These are phyloP conservation scores for Molossus alvarezi DNA, from an alignment of 2,797 vertebrate genomes.

Conservation along the genomic window DNA sequence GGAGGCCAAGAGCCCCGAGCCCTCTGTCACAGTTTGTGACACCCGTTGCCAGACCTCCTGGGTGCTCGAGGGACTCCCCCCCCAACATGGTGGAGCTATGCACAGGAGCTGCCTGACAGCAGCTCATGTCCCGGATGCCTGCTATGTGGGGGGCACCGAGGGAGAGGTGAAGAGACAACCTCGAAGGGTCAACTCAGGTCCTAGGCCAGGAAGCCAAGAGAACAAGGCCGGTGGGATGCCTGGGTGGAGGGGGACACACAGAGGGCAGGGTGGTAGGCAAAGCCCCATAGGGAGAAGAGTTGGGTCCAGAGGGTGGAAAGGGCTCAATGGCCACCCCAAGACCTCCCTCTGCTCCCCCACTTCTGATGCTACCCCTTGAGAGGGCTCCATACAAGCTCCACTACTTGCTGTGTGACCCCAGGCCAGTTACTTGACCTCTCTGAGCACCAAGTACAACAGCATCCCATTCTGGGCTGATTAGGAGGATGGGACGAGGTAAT, in stretches of 20 bases:
- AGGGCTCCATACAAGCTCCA: not conserved
- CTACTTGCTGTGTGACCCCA: not conserved
- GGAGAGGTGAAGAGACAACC: not conserved
- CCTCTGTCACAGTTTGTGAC: not conserved
- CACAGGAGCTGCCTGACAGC: not conserved
- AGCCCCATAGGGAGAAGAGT: not conserved
- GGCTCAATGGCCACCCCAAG: not conserved
- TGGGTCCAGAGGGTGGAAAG: too few species aligned
- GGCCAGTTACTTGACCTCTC: not conserved
- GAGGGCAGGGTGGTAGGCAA: not conserved
- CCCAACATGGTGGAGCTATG: rapidly evolving
- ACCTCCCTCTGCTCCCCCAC: not conserved
- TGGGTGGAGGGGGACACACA: not conserved
- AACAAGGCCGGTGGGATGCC: not conserved
- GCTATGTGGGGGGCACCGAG: not conserved
- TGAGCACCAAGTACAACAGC: not conserved
- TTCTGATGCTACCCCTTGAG: not conserved
- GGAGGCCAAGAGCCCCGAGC: not conserved
- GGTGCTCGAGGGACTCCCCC: too few species aligned
- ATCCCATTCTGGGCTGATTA: not conserved
- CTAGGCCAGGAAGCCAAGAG: not conserved
- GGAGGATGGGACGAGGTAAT: not conserved
- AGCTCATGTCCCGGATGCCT: rapidly evolving
- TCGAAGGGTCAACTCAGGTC: rapidly evolving
- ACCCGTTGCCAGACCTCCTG: too few species aligned